Conservation (phyloP, 2,888 invertebrate species). For the Morpho achilles region DNA sequence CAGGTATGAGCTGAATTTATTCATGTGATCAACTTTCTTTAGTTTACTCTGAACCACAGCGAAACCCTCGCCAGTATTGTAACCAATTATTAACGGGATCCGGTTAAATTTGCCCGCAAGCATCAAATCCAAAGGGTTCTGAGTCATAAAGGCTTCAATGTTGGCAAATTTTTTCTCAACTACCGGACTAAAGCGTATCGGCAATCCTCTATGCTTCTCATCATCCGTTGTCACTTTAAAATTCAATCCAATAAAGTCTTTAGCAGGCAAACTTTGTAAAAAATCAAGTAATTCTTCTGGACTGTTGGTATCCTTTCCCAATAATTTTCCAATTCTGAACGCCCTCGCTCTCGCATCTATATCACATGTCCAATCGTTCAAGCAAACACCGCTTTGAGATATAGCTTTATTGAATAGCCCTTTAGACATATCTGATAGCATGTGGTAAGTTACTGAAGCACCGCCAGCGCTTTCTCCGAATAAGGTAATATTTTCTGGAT, state of each 20-base stretch:
- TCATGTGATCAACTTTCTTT: conserved; percentile 34
- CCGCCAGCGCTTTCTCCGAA: conserved; percentile 56
- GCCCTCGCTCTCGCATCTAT: conserved; percentile 31
- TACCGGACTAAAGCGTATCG: conserved; percentile 41
- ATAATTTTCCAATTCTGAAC: conserved; percentile 32
- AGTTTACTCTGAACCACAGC: conserved; percentile 25
- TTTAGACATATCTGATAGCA: conserved; percentile 50
- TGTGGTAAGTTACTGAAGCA: conserved; percentile 46
- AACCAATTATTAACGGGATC: conserved; percentile 41
- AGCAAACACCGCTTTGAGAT: conserved; percentile 45
- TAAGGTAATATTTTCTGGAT: conserved; percentile 44
- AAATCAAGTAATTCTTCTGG: conserved; percentile 32
- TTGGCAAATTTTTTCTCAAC: conserved; percentile 40
- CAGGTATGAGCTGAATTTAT: conserved; percentile 32
- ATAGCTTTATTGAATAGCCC: conserved; percentile 51
- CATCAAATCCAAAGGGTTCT: conserved; percentile 35
- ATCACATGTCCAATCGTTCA: conserved; percentile 35
- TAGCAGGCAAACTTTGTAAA: conserved; percentile 32
- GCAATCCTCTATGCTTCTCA: conserved; percentile 37
- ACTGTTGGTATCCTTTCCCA: conserved; percentile 35
- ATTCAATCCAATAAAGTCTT: conserved; percentile 34
- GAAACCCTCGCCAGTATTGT: conserved; percentile 41
- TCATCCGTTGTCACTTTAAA: conserved; percentile 33
- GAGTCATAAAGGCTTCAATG: conserved; percentile 36
- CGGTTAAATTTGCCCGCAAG: conserved; percentile 31